These are phyloP conservation scores for Melanocharis versteri DNA, from an alignment of 2,113 vertebrate species.

Conservation along the genomic window DNA sequence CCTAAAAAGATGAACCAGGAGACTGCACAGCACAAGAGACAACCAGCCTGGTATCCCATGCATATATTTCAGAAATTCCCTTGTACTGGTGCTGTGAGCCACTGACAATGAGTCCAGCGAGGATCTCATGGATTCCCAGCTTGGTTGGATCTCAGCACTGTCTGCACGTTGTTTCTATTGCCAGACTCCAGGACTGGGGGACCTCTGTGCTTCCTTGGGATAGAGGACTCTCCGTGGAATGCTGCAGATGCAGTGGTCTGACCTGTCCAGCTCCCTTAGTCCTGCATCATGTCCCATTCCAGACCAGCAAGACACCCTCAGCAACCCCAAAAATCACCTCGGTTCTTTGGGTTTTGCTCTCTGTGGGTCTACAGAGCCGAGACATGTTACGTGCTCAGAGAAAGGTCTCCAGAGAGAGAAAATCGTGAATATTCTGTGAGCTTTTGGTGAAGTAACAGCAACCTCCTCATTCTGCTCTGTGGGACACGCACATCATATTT, in stretches of 20 bases:
- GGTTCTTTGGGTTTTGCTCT: neutral
- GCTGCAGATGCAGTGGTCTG: neutral
- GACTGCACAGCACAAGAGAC: neutral
- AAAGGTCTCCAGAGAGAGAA: neutral
- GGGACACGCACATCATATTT: accelerated
- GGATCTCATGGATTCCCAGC: neutral
- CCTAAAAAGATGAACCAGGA: neutral
- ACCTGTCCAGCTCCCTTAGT: neutral
- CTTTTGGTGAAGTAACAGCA: neutral
- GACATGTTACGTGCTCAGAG: neutral
- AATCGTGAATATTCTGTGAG: neutral
- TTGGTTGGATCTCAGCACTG: neutral
- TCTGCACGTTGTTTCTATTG: neutral
- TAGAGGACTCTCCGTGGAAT: neutral
- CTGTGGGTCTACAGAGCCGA: neutral
- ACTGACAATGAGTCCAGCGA: neutral
- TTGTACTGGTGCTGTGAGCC: neutral
- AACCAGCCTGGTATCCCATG: neutral
- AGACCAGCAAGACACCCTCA: neutral
- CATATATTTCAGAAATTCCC: neutral
- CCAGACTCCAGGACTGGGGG: neutral
- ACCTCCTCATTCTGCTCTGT: neutral
- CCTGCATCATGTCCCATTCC: neutral
- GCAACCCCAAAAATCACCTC: neutral
- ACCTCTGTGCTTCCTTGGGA: neutral